Base-by-base conservation (phyloP, 2,113 vertebrate genomes). In the Sylvia atricapilla region DNA sequence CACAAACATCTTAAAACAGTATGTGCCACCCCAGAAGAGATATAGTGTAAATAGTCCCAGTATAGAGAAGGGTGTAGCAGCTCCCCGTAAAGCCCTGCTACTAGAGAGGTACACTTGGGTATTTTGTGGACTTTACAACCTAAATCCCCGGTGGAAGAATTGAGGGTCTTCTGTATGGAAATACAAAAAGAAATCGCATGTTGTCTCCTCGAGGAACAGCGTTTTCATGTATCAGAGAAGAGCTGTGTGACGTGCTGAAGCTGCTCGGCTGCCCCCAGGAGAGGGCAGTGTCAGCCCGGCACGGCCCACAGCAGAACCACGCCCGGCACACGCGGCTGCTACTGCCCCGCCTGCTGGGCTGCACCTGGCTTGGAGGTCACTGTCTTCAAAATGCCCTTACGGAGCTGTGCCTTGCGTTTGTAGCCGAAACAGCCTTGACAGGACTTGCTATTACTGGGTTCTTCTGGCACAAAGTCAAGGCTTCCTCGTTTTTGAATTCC, bases 371-470 rank as follows among this genome's bases (percentile, higher is more conserved):
- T 9, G 0, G 24, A 64, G 35, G 6, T 3, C 37, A 11, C 27
- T 3, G n/a, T 7, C 39, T 13, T 7, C 47, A 2, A 3, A 50
- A 13, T 0, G 20, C 14, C 19, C 1, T 0, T 5, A 11, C 0
- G 2, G 69, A 17, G 39, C 27, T 20, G 27, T 2, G 3, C n/a
- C 59, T 24, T 6, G 35, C 5, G 13, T 17, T 0, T 24, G 41
- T 4, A 31, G 58, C n/a, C 76, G 14, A 27, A 68, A 9, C 27
- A 33, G 21, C 2, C 1, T 1, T n/a, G 27, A 12, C 0, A 37
- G 17, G 6, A 72, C 39, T 37, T 64, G n/a, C 10, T 68, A 1
- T 4, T 46, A 43, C 30, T 39, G 14, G 69, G 23, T 6, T 16
- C 18, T 43, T 30, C 52, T 20, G 39, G 23, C 33, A 56, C 18